phyloP scores from a whole-genome alignment of 2,888 invertebrate species.

The Campopleginae sp. region DNA sequence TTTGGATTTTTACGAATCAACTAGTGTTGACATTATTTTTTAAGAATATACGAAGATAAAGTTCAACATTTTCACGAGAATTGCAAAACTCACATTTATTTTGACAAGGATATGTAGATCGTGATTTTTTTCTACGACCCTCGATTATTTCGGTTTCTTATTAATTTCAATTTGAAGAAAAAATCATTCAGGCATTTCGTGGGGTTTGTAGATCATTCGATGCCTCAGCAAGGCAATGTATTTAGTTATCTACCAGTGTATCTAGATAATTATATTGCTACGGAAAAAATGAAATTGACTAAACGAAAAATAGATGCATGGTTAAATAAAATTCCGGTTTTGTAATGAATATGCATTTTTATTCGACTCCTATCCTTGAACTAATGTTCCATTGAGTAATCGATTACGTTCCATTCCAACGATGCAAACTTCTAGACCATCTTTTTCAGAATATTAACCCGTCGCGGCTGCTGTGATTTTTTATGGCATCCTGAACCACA shows the following conservation, averaged over 20 bases:
- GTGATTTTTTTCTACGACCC: constrained; percentile 45
- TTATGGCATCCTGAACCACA: no score
- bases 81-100: background rate
- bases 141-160: constrained; percentile 17
- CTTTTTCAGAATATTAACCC: no score
- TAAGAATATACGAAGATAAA: background rate
- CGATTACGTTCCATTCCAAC: no score
- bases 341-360: constrained; percentile 47
- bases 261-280: constrained; percentile 61
- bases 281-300: constrained; percentile 47
- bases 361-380: constrained; percentile 21
- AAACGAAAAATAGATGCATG: constrained; percentile 67
- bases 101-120: constrained; percentile 29
- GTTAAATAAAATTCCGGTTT: constrained; percentile 74
- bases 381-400: background rate
- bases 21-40: constrained; percentile 8
- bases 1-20: constrained; percentile 15
- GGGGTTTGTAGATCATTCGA: constrained; percentile 41
- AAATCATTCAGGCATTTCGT: constrained; percentile 23
- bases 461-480: no score
- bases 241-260: constrained; percentile 59
- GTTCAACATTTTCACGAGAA: background rate
- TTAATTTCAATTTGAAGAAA: constrained; percentile 14
- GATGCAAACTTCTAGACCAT: no score
- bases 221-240: constrained; percentile 45